These are phyloP conservation scores for Rhagonycha lutea DNA, from an alignment of 2,888 invertebrate species.

Conservation along the genomic window DNA sequence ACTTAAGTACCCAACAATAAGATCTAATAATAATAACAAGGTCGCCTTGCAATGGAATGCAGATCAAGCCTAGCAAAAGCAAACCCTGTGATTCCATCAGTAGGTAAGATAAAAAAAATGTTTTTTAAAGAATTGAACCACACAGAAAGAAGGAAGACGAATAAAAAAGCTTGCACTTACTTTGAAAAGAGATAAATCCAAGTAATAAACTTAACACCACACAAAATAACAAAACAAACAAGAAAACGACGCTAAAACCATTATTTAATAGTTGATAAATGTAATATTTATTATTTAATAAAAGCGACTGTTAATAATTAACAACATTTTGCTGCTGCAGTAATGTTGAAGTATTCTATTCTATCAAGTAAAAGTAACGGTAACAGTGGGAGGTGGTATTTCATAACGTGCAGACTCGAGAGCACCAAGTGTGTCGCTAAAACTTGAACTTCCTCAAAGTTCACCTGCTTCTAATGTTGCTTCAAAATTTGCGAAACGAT, in stretches of 20 bases:
- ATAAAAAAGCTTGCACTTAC: neutral
- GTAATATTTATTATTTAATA: neutral
- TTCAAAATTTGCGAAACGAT: neutral
- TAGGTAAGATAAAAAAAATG: neutral
- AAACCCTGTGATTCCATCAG: neutral
- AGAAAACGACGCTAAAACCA: neutral
- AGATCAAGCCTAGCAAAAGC: neutral
- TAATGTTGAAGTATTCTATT: neutral
- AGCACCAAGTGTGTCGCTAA: neutral
- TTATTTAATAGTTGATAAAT: neutral
- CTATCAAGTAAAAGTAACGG: constrained; percentile 17
- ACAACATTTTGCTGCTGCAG: neutral
- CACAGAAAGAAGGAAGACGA: neutral
- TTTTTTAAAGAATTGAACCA: neutral
- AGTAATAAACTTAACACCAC: neutral
- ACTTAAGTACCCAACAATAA: neutral
- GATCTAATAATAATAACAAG: neutral
- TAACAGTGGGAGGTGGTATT: constrained; percentile 16
- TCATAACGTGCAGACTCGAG: constrained; percentile 7
- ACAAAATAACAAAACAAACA: neutral
- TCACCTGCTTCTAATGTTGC: neutral
- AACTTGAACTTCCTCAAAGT: neutral
- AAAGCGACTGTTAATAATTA: neutral
- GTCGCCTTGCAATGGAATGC: neutral
- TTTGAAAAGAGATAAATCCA: neutral